These are phyloP conservation scores for Seladonia tumulorum DNA, from an alignment of 2,888 invertebrate species.

Conservation along the genomic window DNA sequence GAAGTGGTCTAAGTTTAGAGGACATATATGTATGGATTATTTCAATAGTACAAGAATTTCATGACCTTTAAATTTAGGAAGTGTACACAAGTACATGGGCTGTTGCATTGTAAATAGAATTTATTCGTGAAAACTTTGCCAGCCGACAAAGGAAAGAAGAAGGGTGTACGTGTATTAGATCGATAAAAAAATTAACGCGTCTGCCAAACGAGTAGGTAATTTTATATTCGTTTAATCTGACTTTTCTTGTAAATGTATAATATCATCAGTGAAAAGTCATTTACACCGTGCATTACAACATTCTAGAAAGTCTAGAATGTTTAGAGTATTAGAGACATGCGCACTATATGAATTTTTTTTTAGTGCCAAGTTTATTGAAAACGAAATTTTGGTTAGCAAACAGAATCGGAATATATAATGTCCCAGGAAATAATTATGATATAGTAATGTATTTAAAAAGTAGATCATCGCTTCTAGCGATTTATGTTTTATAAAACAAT, in stretches of 20 bases:
- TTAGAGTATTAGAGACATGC: constrained; percentile 17
- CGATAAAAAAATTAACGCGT: constrained; percentile 25
- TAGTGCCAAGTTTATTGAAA: constrained; percentile 46
- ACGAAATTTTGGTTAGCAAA: constrained; percentile 45
- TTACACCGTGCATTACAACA: constrained; percentile 50
- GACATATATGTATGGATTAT: constrained; percentile 24
- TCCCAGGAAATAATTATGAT: constrained; percentile 34
- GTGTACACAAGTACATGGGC: constrained; percentile 39
- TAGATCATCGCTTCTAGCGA: constrained; percentile 71
- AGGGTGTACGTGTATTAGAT: constrained; percentile 41
- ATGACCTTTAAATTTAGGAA: constrained; percentile 55
- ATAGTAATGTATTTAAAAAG: constrained; percentile 67
- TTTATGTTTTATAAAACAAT: constrained; percentile 76
- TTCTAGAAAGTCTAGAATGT: constrained; percentile 40
- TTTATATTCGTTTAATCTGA: constrained; percentile 64
- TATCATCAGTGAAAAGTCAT: constrained; percentile 41
- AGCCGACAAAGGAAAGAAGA: constrained; percentile 35
- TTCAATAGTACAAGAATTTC: constrained; percentile 45
- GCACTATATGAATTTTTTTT: constrained; percentile 46
- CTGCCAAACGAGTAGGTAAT: constrained; percentile 49
- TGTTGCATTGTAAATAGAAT: constrained; percentile 67
- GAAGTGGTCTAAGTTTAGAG: constrained; percentile 59
- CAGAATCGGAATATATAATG: constrained; percentile 37
- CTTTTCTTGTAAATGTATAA: constrained; percentile 63
- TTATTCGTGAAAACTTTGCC: constrained; percentile 54